Conservation (phyloP, 2,888 invertebrate species). For the Pyrrhosoma nymphula region DNA sequence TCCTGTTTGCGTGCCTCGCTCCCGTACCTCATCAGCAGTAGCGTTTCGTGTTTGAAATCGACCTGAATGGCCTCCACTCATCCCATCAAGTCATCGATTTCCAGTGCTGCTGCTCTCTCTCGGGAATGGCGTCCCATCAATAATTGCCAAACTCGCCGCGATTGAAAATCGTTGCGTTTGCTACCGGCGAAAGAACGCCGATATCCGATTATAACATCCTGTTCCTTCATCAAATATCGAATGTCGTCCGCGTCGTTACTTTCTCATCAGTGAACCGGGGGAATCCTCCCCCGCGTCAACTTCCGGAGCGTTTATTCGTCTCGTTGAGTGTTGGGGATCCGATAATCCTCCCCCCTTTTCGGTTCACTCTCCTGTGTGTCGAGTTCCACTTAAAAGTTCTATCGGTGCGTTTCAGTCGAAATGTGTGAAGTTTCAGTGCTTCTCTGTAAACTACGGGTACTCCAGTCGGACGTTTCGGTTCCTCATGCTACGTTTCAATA, state of each 20-base stretch:
- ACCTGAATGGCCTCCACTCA: background rate
- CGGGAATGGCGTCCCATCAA: background rate
- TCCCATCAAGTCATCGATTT: background rate
- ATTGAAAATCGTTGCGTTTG: slow-evolving; percentile 27
- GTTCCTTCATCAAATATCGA: slow-evolving; percentile 15
- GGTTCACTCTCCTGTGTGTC: background rate
- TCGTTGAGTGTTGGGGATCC: background rate
- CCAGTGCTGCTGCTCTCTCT: background rate
- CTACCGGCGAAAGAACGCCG: background rate
- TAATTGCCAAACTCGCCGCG: background rate
- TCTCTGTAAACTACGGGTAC: background rate
- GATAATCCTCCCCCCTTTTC: background rate
- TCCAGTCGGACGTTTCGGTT: background rate
- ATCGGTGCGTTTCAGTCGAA: background rate
- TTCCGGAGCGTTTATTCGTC: background rate
- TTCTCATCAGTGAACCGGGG: background rate
- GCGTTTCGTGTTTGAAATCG: background rate
- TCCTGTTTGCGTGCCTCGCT: background rate
- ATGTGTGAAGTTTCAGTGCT: background rate
- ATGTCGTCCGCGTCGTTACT: background rate
- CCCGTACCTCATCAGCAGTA: background rate
- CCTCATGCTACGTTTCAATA: background rate
- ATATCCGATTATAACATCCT: slow-evolving; percentile 15
- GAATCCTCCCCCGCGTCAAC: background rate
- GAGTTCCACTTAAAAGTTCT: background rate